Evolutionary conservation across 2,113 vertebrate species (phyloP).

Genomic region (Microtus oregoni): DNA sequence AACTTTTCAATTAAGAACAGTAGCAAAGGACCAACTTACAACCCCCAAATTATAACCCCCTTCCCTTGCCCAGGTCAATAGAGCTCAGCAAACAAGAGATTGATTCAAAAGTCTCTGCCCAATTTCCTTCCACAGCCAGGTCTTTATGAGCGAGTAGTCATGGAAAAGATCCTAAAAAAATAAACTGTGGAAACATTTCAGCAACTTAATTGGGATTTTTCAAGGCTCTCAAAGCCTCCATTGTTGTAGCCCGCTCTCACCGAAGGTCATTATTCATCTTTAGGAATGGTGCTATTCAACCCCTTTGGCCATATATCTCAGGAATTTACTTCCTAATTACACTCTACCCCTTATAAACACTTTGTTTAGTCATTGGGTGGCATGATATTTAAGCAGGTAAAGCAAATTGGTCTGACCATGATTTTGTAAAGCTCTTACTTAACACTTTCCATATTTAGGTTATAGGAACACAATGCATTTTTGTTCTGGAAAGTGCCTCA

Average conservation of each 20-base stretch:
- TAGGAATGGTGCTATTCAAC: conserved; percentile 77
- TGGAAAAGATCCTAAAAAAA: conserved; percentile 91
- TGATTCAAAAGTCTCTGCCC: conserved; percentile 84
- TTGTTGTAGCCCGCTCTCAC: conserved; percentile 88
- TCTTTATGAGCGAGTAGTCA: conserved; percentile 85
- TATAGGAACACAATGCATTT: neutral
- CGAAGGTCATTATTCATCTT: conserved; percentile 87
- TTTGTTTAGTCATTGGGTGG: conserved; percentile 55
- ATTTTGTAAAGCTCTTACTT: conserved; percentile 50
- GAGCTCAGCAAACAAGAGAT: conserved; percentile 82
- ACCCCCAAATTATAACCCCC: conserved; percentile 34
- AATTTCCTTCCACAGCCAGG: conserved; percentile 83
- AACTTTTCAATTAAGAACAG: conserved; percentile 46
- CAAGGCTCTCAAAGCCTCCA: conserved; percentile 89
- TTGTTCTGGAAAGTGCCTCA: conserved; percentile 20
- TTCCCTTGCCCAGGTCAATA: conserved; percentile 25
- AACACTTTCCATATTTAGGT: neutral
- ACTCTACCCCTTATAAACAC: conserved; percentile 58
- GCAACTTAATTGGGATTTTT: conserved; percentile 85
- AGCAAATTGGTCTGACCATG: conserved; percentile 55
- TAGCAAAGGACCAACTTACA: conserved; percentile 39
- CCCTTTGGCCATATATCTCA: conserved; percentile 54
- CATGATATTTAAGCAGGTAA: conserved; percentile 51
- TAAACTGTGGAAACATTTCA: conserved; percentile 89
- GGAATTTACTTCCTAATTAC: conserved; percentile 71